phyloP scores from a whole-genome alignment of 2,888 invertebrate genomes.

The Eupithecia vulgata region DNA sequence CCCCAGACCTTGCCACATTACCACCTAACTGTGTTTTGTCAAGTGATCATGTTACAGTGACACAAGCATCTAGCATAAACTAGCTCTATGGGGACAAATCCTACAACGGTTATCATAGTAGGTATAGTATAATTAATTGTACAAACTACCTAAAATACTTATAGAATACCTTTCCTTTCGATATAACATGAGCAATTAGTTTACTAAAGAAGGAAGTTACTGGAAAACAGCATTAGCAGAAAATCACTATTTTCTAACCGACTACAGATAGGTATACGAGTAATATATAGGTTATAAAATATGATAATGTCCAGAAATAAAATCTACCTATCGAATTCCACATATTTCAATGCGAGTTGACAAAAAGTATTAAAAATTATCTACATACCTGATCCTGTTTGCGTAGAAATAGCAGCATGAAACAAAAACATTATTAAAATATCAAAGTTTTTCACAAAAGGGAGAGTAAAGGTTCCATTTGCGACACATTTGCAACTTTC shows the following conservation, averaged over 20 bases:
- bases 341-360: slow-evolving; percentile 17
- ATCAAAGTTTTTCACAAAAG: slow-evolving; percentile 37
- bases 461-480: slow-evolving; percentile 39
- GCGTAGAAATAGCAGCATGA: slow-evolving; percentile 58
- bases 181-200: slow-evolving; percentile 26
- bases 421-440: slow-evolving; percentile 57
- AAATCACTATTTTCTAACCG: slow-evolving; percentile 42
- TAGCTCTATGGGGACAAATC: slow-evolving; percentile 58
- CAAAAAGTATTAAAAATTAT: slow-evolving; percentile 14
- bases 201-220: slow-evolving; percentile 39
- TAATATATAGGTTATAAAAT: slow-evolving; percentile 23
- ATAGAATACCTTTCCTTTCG: slow-evolving; percentile 25
- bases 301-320: slow-evolving; percentile 21
- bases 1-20: slow-evolving; percentile 40
- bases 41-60: slow-evolving; percentile 63
- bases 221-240: slow-evolving; percentile 42
- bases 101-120: slow-evolving; percentile 38
- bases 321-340: slow-evolving; percentile 22
- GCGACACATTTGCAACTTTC: slow-evolving; percentile 54
- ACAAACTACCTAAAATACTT: slow-evolving; percentile 24
- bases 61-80: slow-evolving; percentile 64
- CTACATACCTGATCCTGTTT: slow-evolving; percentile 78
- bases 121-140: slow-evolving; percentile 32
- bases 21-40: slow-evolving; percentile 58
- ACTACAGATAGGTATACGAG: slow-evolving; percentile 32